These are phyloP conservation scores for Agrotis exclamationis DNA, from an alignment of 2,888 invertebrate genomes.

Conservation along the genomic window DNA sequence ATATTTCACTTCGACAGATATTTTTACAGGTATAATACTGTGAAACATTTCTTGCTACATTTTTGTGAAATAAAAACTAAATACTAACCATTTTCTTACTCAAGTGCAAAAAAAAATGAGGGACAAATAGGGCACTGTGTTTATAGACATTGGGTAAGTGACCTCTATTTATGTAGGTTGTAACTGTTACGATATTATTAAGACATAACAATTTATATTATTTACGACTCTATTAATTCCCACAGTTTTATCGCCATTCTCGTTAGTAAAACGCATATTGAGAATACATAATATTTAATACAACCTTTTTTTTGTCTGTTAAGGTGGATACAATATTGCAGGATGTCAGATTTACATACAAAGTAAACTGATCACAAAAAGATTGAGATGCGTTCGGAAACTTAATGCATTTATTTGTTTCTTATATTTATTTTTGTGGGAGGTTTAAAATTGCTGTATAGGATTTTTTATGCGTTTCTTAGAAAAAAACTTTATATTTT, in stretches of 20 bases:
- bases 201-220: constrained; percentile 38
- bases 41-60: constrained; percentile 6
- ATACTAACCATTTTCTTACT: background rate
- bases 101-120: constrained; percentile 15
- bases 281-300: background rate
- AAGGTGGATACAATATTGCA: constrained; percentile 21
- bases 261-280: constrained; percentile 7
- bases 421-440: background rate
- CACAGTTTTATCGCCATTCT: constrained; percentile 3
- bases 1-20: constrained; percentile 49
- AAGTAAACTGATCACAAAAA: constrained; percentile 35
- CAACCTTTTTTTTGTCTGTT: background rate
- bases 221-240: constrained; percentile 31
- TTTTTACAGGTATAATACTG: constrained; percentile 47
- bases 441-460: background rate
- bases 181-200: constrained; percentile 45
- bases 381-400: constrained; percentile 31
- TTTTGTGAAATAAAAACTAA: constrained; percentile 14
- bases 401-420: constrained; percentile 16
- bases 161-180: constrained; percentile 36
- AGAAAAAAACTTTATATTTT: background rate
- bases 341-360: constrained; percentile 42
- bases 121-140: constrained; percentile 36
- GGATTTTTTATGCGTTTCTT: background rate
- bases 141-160: constrained; percentile 33